Percentiles rank a stretch among this genome's conserved stretches.
Conservation (phyloP, 2,113 vertebrate genomes). For the Clarias gariepinus region DNA sequence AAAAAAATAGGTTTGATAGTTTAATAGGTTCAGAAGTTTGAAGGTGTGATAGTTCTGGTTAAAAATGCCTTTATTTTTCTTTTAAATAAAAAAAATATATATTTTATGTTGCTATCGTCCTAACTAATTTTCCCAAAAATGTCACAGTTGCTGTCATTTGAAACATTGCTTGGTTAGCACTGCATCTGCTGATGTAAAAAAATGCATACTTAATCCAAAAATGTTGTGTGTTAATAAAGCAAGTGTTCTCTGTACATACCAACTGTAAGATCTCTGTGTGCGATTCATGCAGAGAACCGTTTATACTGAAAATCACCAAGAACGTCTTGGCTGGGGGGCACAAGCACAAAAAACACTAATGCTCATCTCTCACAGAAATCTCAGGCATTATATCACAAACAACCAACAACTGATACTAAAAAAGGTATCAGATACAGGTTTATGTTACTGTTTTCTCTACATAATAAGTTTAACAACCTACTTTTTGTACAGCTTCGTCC, state of each 20-base stretch:
- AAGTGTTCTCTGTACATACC: constrained; percentile 68
- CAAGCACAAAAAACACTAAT: background rate
- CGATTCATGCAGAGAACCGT: constrained; percentile 70
- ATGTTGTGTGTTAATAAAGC: no score
- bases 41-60: background rate
- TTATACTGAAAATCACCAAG: constrained; percentile 79
- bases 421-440: background rate
- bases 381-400: background rate
- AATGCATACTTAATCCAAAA: background rate
- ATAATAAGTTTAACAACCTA: constrained; percentile 62
- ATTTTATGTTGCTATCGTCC: background rate
- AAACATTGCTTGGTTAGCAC: background rate
- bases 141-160: background rate
- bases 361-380: background rate
- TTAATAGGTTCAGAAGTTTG: no score
- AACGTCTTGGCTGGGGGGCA: constrained; percentile 82
- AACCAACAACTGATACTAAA: background rate
- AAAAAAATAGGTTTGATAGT: no score
- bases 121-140: background rate
- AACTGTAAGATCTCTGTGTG: constrained; percentile 80
- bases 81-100: no score
- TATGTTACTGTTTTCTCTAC: background rate
- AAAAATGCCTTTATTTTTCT: background rate
- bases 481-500: constrained; percentile 85
- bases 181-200: background rate